Base-by-base conservation (phyloP, 2,888 invertebrate genomes). In the Oxyteleia sp. region DNA sequence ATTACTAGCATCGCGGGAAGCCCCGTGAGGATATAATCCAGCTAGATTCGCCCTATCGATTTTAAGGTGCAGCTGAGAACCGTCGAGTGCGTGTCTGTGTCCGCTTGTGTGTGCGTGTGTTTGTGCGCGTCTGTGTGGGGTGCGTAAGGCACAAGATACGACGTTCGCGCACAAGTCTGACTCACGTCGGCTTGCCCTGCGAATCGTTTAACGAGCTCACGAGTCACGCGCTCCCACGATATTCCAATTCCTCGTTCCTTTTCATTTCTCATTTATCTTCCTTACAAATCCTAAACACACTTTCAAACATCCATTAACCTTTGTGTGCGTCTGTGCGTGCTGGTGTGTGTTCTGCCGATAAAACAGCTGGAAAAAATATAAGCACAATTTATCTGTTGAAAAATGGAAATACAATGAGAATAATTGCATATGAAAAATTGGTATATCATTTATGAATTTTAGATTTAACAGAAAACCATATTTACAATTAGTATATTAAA, bases 21-120 rank as follows among this genome's bases (percentile, higher is more conserved):
- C n/a, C n/a, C n/a, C n/a, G n/a, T n/a, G n/a, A n/a, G n/a, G n/a
- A n/a, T n/a, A n/a, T n/a, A n/a, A n/a, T n/a, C n/a, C n/a, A n/a
- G n/a, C n/a, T n/a, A n/a, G n/a, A n/a, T n/a, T n/a, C n/a, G n/a
- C n/a, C n/a, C n/a, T n/a, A n/a, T n/a, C 92, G 93, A 92, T 92
- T 93, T 93, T 91, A 89, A 89, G 89, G 88, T 90, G 92, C 92
- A 92, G 90, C 89, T 84, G 84, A 84, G 76, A 76, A 68, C 57
- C 43, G 43, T 43, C 47, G 57, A 61, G 63, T 80, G 81, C 82
- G 82, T 84, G 82, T 80, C 71, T 74, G 80, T 68, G 83, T 79
- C n/a, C 10, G 45, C 29, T 32, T 23, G 11, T 23, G 47, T 20
- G 63, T 20, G 29, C 26, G 79, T 72, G 45, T 45, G 68, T 20